Conservation (phyloP, 2,113 vertebrate species). For the Tichodroma muraria region DNA sequence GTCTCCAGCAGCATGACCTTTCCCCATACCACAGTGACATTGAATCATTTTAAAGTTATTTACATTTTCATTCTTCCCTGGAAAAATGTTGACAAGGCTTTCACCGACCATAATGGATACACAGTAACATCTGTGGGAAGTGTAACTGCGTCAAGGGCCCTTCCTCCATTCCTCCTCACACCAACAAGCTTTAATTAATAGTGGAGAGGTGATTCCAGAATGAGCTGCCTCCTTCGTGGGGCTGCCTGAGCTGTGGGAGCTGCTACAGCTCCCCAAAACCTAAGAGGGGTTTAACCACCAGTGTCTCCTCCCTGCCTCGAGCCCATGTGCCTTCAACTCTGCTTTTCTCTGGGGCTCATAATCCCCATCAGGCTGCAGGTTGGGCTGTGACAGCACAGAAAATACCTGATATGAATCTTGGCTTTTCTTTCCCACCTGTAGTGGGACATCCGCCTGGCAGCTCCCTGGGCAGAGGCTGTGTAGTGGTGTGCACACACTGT, state of each 20-base stretch:
- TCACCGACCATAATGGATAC: slow-evolving; percentile 46
- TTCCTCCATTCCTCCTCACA: neutral
- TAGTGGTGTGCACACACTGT: fast-evolving
- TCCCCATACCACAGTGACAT: slow-evolving; percentile 61
- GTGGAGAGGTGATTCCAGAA: slow-evolving; percentile 53
- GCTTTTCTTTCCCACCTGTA: neutral
- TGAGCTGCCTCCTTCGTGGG: slow-evolving; percentile 3
- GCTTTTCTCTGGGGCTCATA: neutral
- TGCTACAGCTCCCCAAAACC: neutral
- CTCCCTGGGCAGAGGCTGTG: fast-evolving
- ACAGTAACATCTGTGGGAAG: neutral
- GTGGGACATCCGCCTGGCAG: neutral
- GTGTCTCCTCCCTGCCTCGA: neutral
- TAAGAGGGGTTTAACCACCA: neutral
- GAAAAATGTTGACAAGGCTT: slow-evolving; percentile 75
- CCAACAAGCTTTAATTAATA: slow-evolving; percentile 59
- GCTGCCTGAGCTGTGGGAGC: neutral
- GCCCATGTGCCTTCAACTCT: neutral
- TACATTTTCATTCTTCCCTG: slow-evolving; percentile 71
- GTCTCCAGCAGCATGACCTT: slow-evolving; percentile 54
- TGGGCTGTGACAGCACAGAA: neutral
- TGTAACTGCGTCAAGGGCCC: neutral
- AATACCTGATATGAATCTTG: neutral
- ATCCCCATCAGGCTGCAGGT: neutral
- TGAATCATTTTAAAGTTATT: slow-evolving; percentile 75